Evolutionary conservation across 1,140 invertebrate species (phyloP).

Genomic region (Macrotrachela quadricornifera): DNA sequence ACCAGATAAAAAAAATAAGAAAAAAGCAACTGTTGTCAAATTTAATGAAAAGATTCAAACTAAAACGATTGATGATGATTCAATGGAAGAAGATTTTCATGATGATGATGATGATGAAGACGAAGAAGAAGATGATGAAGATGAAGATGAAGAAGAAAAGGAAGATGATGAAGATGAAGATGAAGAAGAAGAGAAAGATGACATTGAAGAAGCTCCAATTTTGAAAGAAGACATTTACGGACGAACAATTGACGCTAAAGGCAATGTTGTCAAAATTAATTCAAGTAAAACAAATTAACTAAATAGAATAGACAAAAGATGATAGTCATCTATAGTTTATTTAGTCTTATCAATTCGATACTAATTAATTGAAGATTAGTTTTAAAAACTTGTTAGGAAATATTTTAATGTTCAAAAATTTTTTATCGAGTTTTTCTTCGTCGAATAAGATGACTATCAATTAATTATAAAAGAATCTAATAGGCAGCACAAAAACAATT

Average conservation of each 20-base stretch:
- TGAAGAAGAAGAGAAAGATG: conserved; percentile 7
- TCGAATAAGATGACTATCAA: no score
- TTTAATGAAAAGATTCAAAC: conserved; percentile 4
- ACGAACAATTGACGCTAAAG: conserved; percentile 50
- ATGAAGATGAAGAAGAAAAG: conserved; percentile 1
- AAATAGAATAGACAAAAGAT: no score
- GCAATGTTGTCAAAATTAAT: conserved; percentile 43
- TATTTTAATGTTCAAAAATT: no score
- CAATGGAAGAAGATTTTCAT: no score
- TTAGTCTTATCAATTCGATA: no score
- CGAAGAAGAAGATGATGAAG: not conserved
- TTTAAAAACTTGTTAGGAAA: no score
- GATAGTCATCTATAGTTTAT: no score
- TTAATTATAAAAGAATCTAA: no score
- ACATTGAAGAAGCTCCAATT: conserved; percentile 13
- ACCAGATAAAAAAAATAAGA: not conserved
- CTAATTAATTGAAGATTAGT: no score
- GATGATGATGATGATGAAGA: not conserved
- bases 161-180: conserved; percentile 9
- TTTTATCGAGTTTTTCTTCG: no score
- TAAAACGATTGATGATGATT: conserved; percentile 2
- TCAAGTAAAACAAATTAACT: no score
- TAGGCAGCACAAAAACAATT: no score
- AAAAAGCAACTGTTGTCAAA: not conserved
- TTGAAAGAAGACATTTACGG: conserved; percentile 83